Base-by-base conservation (phyloP, 2,113 vertebrate species). In the Sapajus apella region DNA sequence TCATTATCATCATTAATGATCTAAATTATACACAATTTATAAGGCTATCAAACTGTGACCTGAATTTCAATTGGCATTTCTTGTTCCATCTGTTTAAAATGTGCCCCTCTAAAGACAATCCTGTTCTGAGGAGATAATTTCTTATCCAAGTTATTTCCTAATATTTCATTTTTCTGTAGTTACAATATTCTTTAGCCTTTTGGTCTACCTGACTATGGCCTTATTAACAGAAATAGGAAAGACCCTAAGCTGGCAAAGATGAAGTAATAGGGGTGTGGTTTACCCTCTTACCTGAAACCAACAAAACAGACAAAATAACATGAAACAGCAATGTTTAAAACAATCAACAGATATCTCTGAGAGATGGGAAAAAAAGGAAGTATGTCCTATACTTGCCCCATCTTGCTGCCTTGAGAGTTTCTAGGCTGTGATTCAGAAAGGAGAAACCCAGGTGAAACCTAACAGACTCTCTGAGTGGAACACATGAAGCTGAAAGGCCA, bases 11-110 rank as follows among this genome's bases (percentile, higher is more conserved):
- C 32, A 95, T 35, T 79, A 73, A 94, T 12, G 0, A 43, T 91
- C 40, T 95, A 89, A 92, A 85, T 47, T 95, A 82, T 76, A 83
- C 83, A 91, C 12, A 90, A 94, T 17, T 81, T 82, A 96, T 12
- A 96, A 11, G 25, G n/a, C 43, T 91, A 70, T 80, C 40, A 91
- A 95, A 96, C 16, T 56, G 52, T 37, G 18, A 80, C 13, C 84
- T 93, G 43, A 95, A 73, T 95, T 86, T 93, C 55, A 92, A 61
- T 8, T 25, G 13, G 64, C 37, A 96, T 95, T 52, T 93, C 64
- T 68, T 87, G 2, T 81, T 40, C 58, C 18, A 75, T 85, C 56
- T 82, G n/a, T 89, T 92, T 70, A 93, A 3, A 79, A 58, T 56
- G 14, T 87, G 35, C 5, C 16, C 52, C 43, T 96, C 56, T 96